These are phyloP conservation scores for Rafetus swinhoei DNA, from an alignment of 2,113 vertebrate species.

Conservation along the genomic window DNA sequence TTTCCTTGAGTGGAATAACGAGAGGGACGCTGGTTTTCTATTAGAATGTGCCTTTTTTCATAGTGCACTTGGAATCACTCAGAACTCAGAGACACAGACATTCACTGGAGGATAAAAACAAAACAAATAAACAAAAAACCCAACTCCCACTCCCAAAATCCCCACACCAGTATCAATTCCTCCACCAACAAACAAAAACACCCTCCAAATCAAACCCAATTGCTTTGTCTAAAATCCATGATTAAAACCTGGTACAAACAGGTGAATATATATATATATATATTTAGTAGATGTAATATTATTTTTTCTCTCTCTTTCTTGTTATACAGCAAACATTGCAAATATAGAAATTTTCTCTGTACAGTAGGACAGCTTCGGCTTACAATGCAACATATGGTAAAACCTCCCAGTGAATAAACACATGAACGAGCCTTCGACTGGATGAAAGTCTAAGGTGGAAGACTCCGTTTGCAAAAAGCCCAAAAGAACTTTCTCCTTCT, in stretches of 20 bases:
- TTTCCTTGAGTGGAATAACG: background rate
- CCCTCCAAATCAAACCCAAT: conserved; percentile 54
- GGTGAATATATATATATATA: conserved; percentile 74
- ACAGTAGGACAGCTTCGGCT: conserved; percentile 82
- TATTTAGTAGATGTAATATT: conserved; percentile 83
- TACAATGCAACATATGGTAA: conserved; percentile 67
- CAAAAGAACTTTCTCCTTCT: conserved; percentile 56
- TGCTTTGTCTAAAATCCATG: conserved; percentile 79
- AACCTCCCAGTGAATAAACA: conserved; percentile 69
- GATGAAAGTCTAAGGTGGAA: conserved; percentile 77
- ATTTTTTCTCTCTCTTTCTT: conserved; percentile 76
- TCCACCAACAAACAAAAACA: conserved; percentile 25
- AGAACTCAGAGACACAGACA: conserved; percentile 66
- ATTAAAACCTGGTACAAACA: conserved; percentile 87
- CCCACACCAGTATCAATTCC: background rate
- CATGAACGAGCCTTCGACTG: conserved; percentile 71
- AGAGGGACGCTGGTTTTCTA: conserved; percentile 30
- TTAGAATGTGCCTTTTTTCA: conserved; percentile 64
- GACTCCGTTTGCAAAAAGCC: conserved; percentile 76
- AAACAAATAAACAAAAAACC: conserved; percentile 21
- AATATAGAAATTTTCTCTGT: conserved; percentile 98
- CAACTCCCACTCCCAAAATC: background rate
- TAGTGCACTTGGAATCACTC: conserved; percentile 69
- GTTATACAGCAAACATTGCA: conserved; percentile 93
- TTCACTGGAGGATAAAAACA: conserved; percentile 65